Percentiles rank a stretch among this genome's conserved stretches.
Evolutionary conservation across 2,888 invertebrate genomes (phyloP).

Genomic region (Hydrotaea cyrtoneurina): DNA sequence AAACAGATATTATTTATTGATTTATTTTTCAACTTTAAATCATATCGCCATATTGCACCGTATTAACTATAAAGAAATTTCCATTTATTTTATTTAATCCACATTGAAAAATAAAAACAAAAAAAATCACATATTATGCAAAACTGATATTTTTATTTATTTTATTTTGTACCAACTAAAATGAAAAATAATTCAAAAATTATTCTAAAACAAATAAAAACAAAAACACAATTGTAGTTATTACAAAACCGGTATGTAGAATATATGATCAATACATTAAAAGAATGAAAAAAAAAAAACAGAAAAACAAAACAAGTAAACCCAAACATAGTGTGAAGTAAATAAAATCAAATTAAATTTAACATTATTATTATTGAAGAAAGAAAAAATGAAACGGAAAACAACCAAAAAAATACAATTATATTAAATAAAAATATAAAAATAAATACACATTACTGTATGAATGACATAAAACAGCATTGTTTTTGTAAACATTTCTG

Average conservation of each 20-base stretch:
- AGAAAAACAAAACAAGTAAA: constrained; percentile 48
- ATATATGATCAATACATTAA: constrained; percentile 55
- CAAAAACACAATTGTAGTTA: constrained; percentile 37
- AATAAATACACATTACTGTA: constrained; percentile 56
- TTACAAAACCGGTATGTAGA: constrained; percentile 52
- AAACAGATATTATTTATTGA: neutral
- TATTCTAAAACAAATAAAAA: neutral
- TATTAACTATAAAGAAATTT: neutral
- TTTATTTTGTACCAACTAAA: constrained; percentile 14
- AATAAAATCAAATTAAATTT: constrained; percentile 65
- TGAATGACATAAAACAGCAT: constrained; percentile 53
- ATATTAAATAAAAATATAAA: constrained; percentile 68
- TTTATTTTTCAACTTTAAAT: neutral
- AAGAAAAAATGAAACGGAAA: constrained; percentile 2
- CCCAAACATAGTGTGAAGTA: constrained; percentile 61
- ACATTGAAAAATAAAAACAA: too few species aligned
- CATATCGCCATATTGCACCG: neutral
- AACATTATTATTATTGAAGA: constrained; percentile 55
- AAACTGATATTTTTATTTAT: neutral
- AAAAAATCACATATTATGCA: neutral
- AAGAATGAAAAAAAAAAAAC: constrained; percentile 28
- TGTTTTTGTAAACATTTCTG: too few species aligned
- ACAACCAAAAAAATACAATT: neutral
- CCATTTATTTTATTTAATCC: neutral
- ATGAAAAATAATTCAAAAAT: neutral